Conservation (phyloP, 2,888 invertebrate genomes). For the Drosophila falleni region DNA sequence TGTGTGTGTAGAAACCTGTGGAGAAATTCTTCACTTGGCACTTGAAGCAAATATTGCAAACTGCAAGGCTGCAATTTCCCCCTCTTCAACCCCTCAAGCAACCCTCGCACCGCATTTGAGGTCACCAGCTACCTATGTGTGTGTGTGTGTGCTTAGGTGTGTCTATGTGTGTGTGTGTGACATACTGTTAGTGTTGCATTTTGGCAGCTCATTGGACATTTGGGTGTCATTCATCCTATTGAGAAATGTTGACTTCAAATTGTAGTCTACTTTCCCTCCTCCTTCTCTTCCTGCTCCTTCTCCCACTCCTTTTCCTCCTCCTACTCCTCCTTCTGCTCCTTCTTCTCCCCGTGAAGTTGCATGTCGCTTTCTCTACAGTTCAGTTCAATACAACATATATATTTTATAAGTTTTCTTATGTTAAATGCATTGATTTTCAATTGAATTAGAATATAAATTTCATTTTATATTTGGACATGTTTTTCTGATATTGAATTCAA, state of each 20-base stretch:
- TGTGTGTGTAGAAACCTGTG: background rate
- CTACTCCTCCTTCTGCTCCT: background rate
- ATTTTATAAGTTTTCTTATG: background rate
- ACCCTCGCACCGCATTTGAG: slow-evolving; percentile 45
- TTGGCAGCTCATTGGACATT: slow-evolving; percentile 50
- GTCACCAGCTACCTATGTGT: slow-evolving; percentile 53
- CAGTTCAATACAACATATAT: background rate
- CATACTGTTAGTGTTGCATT: slow-evolving; percentile 38
- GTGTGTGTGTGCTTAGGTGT: slow-evolving; percentile 5
- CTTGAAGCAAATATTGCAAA: slow-evolving; percentile 39
- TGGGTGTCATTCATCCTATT: slow-evolving; percentile 62
- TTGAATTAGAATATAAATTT: background rate
- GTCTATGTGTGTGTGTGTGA: slow-evolving; percentile 14
- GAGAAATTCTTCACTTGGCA: slow-evolving; percentile 53
- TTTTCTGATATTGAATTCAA: too few species aligned
- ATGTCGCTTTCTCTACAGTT: slow-evolving; percentile 11
- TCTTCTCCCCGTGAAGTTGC: background rate
- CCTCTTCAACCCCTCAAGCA: background rate
- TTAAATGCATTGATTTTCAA: background rate
- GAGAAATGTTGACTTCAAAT: slow-evolving; percentile 51
- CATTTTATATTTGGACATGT: too few species aligned
- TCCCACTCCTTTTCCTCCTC: too few species aligned
- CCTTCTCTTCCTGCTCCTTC: background rate
- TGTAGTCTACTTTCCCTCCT: background rate
- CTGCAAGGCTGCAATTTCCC: slow-evolving; percentile 7